phyloP scores from a whole-genome alignment of 1,140 invertebrate genomes.

The Lepidurus couesii region DNA sequence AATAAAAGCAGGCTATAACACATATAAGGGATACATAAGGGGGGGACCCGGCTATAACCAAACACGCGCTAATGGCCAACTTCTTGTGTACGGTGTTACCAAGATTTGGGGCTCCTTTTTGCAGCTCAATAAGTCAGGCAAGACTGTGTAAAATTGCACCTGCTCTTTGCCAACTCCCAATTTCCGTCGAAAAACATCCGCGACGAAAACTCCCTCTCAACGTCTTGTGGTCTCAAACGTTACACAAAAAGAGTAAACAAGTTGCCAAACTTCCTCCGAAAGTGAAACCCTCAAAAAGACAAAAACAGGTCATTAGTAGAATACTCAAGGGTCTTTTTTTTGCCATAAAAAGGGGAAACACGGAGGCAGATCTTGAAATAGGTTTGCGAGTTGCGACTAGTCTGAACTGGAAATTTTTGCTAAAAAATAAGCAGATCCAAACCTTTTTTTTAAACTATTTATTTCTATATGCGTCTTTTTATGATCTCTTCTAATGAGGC shows the following conservation, averaged over 20 bases:
- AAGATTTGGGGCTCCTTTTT: neutral
- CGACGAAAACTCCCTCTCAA: neutral
- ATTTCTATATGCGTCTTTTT: neutral
- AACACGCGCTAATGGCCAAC: neutral
- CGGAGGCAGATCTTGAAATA: neutral
- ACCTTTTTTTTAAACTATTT: neutral
- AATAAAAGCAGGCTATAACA: neutral
- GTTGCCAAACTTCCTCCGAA: no score
- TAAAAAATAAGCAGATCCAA: neutral
- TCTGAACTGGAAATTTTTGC: neutral
- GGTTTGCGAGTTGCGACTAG: neutral
- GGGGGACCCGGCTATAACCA: no score
- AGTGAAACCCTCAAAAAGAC: no score
- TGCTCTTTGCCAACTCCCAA: neutral
- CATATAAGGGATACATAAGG: no score
- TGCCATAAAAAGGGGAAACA: neutral
- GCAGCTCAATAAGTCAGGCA: slow-evolving; percentile 4
- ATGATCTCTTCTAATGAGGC: neutral
- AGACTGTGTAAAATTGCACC: slow-evolving; percentile 9
- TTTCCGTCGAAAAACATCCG: neutral
- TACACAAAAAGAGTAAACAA: no score
- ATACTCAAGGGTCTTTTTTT: neutral
- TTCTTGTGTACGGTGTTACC: neutral
- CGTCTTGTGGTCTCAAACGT: no score
- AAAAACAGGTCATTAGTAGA: no score